A percentile compares a stretch with the other conserved stretches of the same genome.
Evolutionary conservation across 1,140 invertebrate genomes (phyloP).

Genomic region (Centruroides vittatus): DNA sequence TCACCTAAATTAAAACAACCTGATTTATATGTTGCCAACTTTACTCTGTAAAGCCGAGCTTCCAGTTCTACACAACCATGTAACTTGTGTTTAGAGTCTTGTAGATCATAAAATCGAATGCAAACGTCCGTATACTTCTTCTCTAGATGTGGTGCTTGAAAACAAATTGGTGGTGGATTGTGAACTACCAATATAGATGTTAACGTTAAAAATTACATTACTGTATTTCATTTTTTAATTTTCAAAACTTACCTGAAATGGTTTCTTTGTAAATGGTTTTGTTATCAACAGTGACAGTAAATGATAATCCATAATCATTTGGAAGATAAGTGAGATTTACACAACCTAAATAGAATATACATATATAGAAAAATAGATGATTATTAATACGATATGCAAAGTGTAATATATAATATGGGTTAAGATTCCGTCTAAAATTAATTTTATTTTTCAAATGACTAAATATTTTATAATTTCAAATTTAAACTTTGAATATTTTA

Average conservation of each 20-base stretch:
- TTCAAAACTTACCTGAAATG: constrained; percentile 21
- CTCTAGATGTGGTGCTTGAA: constrained; percentile 55
- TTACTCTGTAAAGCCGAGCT: constrained; percentile 41
- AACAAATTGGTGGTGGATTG: constrained; percentile 64
- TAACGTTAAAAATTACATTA: too few relatives aligned
- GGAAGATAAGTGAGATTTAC: constrained; percentile 26
- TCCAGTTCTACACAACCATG: constrained; percentile 63
- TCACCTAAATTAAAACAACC: constrained; percentile 23
- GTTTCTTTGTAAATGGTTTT: constrained; percentile 25
- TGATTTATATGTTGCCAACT: constrained; percentile 19
- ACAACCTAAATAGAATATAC: constrained; percentile 20
- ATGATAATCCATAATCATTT: constrained; percentile 23
- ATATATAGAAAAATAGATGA: too few relatives aligned
- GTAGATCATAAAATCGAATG: constrained; percentile 61
- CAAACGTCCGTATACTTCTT: constrained; percentile 50
- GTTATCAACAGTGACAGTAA: constrained; percentile 23
- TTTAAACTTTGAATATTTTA: too few relatives aligned
- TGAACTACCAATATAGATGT: constrained; percentile 40
- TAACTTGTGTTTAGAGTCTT: constrained; percentile 56
- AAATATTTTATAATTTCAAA: too few relatives aligned
- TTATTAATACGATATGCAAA: too few relatives aligned
- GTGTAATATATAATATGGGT: too few relatives aligned
- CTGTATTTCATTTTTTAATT: too few relatives aligned
- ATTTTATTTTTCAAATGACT: too few relatives aligned
- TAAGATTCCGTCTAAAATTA: too few relatives aligned